Evolutionary conservation across 2,888 invertebrate species (phyloP).

Genomic region (Anthoptus insignis): DNA sequence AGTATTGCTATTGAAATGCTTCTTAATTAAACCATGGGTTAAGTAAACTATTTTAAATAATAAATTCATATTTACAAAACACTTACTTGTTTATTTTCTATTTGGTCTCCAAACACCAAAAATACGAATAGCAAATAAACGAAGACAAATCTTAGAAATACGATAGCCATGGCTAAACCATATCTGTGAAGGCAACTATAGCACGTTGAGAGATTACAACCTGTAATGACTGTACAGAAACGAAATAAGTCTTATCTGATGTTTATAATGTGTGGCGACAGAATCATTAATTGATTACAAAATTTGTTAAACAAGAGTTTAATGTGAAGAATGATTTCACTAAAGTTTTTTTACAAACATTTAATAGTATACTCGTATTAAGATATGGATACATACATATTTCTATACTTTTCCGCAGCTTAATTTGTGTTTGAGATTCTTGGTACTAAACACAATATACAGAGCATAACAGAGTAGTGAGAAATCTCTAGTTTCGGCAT

Average conservation of each 20-base stretch:
- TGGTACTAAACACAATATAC: too few relatives aligned
- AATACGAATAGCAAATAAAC: background rate
- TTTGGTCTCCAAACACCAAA: background rate
- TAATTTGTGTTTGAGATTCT: too few relatives aligned
- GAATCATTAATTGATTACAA: background rate
- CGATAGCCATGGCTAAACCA: background rate
- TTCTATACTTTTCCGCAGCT: too few relatives aligned
- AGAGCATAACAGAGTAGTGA: too few relatives aligned
- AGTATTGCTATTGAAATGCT: too few relatives aligned
- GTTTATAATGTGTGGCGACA: background rate
- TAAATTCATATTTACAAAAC: too few relatives aligned
- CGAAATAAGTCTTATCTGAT: background rate
- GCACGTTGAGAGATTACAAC: background rate
- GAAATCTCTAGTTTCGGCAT: too few relatives aligned
- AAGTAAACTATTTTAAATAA: too few relatives aligned
- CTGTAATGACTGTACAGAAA: background rate
- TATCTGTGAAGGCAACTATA: background rate
- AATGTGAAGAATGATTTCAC: background rate
- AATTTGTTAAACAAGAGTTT: background rate
- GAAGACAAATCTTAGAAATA: background rate
- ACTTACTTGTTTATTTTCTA: conserved; percentile 1
- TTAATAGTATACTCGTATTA: too few relatives aligned
- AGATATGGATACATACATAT: too few relatives aligned
- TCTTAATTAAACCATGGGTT: too few relatives aligned
- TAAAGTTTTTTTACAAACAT: too few relatives aligned